Evolutionary conservation across 2,888 invertebrate species (phyloP), one percentile per base, ranked within the genome.

Genomic region (Perithous albicinctus): DNA sequence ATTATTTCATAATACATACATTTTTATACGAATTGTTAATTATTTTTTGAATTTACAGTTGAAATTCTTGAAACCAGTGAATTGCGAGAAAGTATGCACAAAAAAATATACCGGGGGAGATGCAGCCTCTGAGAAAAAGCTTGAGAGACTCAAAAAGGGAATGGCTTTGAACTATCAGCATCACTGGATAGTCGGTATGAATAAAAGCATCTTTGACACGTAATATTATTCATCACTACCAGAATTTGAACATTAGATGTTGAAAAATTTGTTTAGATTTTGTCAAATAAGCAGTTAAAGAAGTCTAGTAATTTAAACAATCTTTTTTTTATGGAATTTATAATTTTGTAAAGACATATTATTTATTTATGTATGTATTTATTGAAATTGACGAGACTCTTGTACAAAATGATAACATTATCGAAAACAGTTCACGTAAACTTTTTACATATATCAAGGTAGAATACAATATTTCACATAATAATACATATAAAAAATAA

Each of bases 121-220:
- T 85, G 92, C 94, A 0, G 95, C 95, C 10, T 94, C 96, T 63
- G 94, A 94, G 56, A 95, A 95, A 83, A 96, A 96, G 87, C 93
- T 99, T 88, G 96, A 96, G 88, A 95, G 97, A 15, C 94, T 99
- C 78, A 97, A 97, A 92, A 97, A 97, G 93, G 99, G 98, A 80
- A 98, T 99, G 94, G 96, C 96, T 80, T 94, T 98, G 72, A 99
- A 99, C 93, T 99, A 99, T 93, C 98, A 99, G 89, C 99, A 99
- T 93, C 99, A 99, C 93, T 99, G 99, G 99, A 98, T 98, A 88
- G 95, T 98, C 83, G 94, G 94, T 94, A 35, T 2, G 26, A 54
- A 59, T 59, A 7, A 1, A 10, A 29, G 23, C 5, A 51, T 51
- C 10, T 48, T 12, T 10, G 3, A 4, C 5, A 29, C 29, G 2